Evolutionary conservation across 2,888 invertebrate species (phyloP).

Genomic region (Lasioglossum malachurum): DNA sequence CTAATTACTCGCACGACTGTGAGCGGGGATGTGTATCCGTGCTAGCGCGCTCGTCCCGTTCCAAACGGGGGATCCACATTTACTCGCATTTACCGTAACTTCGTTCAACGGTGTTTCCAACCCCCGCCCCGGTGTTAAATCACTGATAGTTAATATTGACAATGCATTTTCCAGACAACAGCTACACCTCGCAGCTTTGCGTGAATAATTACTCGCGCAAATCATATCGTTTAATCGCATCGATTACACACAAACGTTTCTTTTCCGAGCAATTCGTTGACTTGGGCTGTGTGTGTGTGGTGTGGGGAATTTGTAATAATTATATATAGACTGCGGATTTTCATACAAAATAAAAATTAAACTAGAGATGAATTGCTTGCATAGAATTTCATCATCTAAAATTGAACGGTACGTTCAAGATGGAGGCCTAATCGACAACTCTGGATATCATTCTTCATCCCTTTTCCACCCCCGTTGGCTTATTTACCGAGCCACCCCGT

Average conservation of each 20-base stretch:
- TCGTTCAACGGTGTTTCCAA: constrained; percentile 7
- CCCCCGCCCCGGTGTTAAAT: constrained; percentile 3
- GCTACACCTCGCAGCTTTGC: neutral
- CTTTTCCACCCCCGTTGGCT: neutral
- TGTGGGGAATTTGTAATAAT: neutral
- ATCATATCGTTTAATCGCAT: neutral
- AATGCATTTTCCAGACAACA: neutral
- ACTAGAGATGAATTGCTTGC: no score
- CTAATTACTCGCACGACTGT: constrained; percentile 48
- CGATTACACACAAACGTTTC: neutral
- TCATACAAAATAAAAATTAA: no score
- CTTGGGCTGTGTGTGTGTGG: no score
- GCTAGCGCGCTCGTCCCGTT: neutral
- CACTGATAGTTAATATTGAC: constrained; percentile 14
- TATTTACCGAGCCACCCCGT: constrained; percentile 18
- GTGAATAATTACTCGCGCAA: neutral
- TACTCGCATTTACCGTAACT: constrained; percentile 37
- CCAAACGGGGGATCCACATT: neutral
- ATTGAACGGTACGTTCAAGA: neutral
- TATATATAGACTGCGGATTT: no score
- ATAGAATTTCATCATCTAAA: neutral
- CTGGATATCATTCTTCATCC: neutral
- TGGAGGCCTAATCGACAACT: neutral
- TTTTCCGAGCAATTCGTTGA: neutral
- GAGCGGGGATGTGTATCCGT: constrained; percentile 3